Percentiles rank a stretch among this genome's conserved stretches.
phyloP scores from a whole-genome alignment of 2,113 vertebrate genomes.

The Raja brachyura region DNA sequence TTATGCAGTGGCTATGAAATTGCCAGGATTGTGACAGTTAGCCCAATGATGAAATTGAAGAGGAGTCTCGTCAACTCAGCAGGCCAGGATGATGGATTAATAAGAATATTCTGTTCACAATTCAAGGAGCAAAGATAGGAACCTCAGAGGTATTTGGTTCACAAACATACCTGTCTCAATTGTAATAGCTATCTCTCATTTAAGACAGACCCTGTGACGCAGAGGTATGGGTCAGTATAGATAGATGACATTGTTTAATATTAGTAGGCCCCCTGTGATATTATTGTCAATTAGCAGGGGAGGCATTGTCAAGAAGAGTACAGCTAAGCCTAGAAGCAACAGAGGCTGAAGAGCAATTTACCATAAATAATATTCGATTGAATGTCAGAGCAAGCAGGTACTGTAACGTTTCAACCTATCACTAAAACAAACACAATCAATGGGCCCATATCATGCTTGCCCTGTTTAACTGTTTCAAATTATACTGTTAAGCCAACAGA shows the following conservation, averaged over 20 bases:
- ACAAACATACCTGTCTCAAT: slow-evolving; percentile 21
- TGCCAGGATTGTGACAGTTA: slow-evolving; percentile 13
- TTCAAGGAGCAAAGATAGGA: neutral
- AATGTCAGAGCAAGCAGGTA: neutral
- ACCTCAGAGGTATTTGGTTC: slow-evolving; percentile 25
- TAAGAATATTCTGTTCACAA: slow-evolving; percentile 18
- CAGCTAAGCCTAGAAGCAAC: neutral
- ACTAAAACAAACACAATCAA: neutral
- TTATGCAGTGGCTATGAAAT: slow-evolving; percentile 2
- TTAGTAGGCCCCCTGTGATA: neutral
- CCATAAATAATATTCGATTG: neutral
- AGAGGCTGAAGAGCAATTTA: neutral
- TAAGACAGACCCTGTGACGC: neutral
- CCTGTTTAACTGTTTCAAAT: neutral
- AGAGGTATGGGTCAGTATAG: neutral
- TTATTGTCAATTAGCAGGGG: neutral
- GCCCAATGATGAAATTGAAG: neutral
- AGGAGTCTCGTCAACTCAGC: neutral
- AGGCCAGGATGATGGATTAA: neutral
- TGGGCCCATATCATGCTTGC: neutral
- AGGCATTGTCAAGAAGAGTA: neutral
- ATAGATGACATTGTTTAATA: slow-evolving; percentile 3
- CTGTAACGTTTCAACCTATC: neutral
- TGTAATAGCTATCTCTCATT: neutral
- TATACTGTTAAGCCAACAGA: no score